Base-by-base conservation (phyloP, 2,113 vertebrate species). In the Esox niger region DNA sequence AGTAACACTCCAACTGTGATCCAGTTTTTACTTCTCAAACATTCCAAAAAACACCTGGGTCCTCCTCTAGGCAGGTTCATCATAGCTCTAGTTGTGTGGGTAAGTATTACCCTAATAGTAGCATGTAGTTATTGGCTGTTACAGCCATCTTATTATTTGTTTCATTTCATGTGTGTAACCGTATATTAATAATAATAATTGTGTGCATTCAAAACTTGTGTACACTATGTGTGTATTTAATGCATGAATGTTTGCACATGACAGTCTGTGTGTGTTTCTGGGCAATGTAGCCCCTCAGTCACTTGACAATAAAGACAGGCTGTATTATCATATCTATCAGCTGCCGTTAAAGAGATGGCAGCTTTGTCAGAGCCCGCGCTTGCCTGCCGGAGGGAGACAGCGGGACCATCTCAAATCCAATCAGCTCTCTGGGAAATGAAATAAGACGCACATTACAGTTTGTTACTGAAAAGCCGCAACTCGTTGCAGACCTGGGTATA, bases 291-390 rank as follows among this genome's bases (percentile, higher is more conserved):
- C 74, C 79, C 80, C 81, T 80, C 78, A 84, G 86, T 84, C 82
- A 82, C 81, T 76, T 21, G 69, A 87, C 87, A 90, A 90, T 88
- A 88, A 88, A 85, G 81, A 72, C 69, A 8, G 79, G 58, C 70
- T 70, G 76, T 85, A 89, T 90, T 89, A 89, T 90, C 87, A 88
- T 88, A 90, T 85, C 84, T 86, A 84, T 86, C 75, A 66, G 75
- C 66, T 31, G 75, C 79, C 68, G 84, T 84, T 88, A 85, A 86
- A 85, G 83, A 86, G 84, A 89, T 85, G 82, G 84, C 77, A 77
- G 83, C 78, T 80, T 71, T 52, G 76, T 85, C 83, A 38, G 74
- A 71, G 72, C 74, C n/a, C 46, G 57, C 38, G 13, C 15, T 17
- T 70, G 77, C 15, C 5, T 70, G 77, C 63, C 15, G 29, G 30